A percentile compares a stretch with the other conserved stretches of the same genome.
Evolutionary conservation across 2,888 invertebrate species (phyloP).

Genomic region (Dendrolimus pini): DNA sequence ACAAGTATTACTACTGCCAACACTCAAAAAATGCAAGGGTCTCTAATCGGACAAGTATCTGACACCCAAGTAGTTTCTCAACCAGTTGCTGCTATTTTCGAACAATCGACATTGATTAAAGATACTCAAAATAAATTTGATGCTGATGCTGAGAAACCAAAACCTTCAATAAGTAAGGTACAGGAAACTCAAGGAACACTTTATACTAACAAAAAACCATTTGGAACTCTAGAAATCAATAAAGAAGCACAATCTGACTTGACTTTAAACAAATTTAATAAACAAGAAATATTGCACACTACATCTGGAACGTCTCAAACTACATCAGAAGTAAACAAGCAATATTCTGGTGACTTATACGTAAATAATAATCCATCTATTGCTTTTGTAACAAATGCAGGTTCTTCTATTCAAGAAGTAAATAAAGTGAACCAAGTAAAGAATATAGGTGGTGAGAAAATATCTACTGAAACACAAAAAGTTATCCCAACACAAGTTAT

Average conservation of each 20-base stretch:
- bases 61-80: neutral
- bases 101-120: neutral
- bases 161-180: slow-evolving; percentile 3
- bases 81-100: neutral
- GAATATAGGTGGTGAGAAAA: no score
- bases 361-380: no score
- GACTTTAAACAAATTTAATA: no score
- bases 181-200: neutral
- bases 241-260: neutral
- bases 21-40: neutral
- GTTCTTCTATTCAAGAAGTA: no score
- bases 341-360: neutral
- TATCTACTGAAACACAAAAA: no score
- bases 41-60: slow-evolving; percentile 5
- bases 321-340: neutral
- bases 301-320: neutral
- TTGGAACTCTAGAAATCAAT: neutral
- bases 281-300: no score
- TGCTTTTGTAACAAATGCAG: no score
- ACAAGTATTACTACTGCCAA: slow-evolving; percentile 5
- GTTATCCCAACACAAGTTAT: no score
- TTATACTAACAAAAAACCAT: neutral
- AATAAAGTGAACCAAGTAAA: no score
- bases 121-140: neutral
- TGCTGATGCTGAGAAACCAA: slow-evolving; percentile 6